Evolutionary conservation across 2,888 invertebrate genomes (phyloP), one percentile per base, ranked within the genome.

Genomic region (Caenorhabditis auriculariae): DNA sequence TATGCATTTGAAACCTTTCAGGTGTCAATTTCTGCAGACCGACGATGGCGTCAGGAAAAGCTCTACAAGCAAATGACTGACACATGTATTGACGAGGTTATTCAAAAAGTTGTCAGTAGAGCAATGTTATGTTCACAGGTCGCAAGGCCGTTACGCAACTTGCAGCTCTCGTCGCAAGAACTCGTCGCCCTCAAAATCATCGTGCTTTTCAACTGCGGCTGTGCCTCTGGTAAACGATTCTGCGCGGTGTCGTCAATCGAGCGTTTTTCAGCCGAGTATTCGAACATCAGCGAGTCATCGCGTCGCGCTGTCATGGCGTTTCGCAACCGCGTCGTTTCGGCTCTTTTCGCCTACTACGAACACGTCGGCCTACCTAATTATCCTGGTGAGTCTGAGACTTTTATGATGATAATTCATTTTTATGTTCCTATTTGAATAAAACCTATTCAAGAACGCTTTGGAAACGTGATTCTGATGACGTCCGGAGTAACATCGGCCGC

Each of bases 21-120:
- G 75, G 63, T 64, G 19, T 63, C 70, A 23, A 66, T 79, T 23
- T 73, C 76, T 2, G 76, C 67, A 17, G 79, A 78, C 50, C 65
- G 79, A 21, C 62, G 66, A 37, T 79, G 79, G 79, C 63, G 79
- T 28, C 79, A 79, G 44, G 79, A 80, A 53, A 80, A 80, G 54
- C 58, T 79, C 21, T 79, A 78, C 62, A 72, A 77, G 41, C 68
- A 74, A 44, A 77, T 76, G 76, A 76, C 75, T 3, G 74, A 75
- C 44, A 59, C 64, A 12, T 78, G 77, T 45, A 78, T 79, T 15
- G 78, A 79, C 49, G 79, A 78, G 42, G 67, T 64, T 17, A 17
- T n/a, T n/a, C n/a, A n/a, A n/a, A n/a, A n/a, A n/a, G n/a, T n/a
- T 44, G 9, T 41, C 15, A 9, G 15, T 41, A 1, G 41, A 41